phyloP scores from a whole-genome alignment of 2,797 vertebrate species.

The Glyptemys insculpta region DNA sequence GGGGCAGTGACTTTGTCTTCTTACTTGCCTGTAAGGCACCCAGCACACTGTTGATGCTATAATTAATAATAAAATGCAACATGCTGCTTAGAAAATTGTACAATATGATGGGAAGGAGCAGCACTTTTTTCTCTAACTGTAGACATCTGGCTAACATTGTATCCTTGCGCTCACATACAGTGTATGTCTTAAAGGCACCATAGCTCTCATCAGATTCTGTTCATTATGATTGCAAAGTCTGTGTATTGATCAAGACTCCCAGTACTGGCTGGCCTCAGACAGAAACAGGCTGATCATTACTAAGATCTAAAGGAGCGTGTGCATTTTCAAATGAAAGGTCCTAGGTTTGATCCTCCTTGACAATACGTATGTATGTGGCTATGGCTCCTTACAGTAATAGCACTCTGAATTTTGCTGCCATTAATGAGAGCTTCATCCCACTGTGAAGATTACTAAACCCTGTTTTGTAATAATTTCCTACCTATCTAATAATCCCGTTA shows the following conservation, averaged over 20 bases:
- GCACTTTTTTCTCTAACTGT: neutral
- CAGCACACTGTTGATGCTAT: neutral
- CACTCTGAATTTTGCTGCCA: accelerated
- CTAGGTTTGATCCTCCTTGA: neutral
- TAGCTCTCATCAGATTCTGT: neutral
- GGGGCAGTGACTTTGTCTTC: neutral
- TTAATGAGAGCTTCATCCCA: neutral
- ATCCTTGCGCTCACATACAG: neutral
- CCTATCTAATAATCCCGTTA: neutral
- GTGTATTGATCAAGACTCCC: neutral
- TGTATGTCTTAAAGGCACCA: neutral
- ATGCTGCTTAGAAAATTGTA: neutral
- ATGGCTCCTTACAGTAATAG: neutral
- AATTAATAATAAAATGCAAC: neutral
- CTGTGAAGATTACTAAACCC: accelerated
- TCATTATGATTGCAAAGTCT: neutral
- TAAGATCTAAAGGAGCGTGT: neutral
- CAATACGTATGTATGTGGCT: accelerated
- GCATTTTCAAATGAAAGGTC: neutral
- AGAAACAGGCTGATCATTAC: neutral
- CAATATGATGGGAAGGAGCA: neutral
- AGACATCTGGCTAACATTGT: neutral
- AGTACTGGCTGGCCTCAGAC: neutral
- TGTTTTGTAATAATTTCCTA: neutral
- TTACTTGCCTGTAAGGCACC: neutral